Base-by-base conservation (phyloP, 2,113 vertebrate genomes). In the cattle (Bos taurus) region DNA sequence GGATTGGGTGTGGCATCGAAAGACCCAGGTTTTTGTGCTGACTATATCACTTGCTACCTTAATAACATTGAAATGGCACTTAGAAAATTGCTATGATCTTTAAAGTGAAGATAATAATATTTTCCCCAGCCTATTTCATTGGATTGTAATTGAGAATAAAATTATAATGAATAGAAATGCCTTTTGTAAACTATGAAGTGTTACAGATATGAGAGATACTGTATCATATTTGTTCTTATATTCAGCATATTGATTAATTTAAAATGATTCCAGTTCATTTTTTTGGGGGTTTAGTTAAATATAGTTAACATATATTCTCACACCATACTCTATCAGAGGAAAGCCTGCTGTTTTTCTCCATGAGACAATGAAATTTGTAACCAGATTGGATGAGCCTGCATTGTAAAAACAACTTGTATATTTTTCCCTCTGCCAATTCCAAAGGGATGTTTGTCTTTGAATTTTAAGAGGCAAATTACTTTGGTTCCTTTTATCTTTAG, bases 401-500 rank as follows among this genome's bases (percentile, higher is more conserved):
- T 62, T 36, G 28, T 86, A 60, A 88, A 84, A 93, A 46, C 78
- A 91, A 40, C 23, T 91, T 40, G 13, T 40, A 33, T 88, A 21
- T 9, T 83, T 19, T 64, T 82, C 40, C 60, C 40, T 91, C 62
- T 93, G 36, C 33, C 46, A 43, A 3, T 91, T 91, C 43, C 52
- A 33, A 91, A 96, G 83, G 6, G 28, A 89, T 88, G 52, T 87
- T 93, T 94, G 57, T 82, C 50, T 94, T 96, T 96, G 48, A 92
- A 52, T 96, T 95, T 88, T 87, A 82, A 94, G 57, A 81, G 17
- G 50, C 84, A 56, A 90, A 23, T 93, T 93, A 91, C 77, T 97
- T 97, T 88, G 71, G 40, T 85, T 88, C n/a, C 88, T 97, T 92
- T 97, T 94, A 92, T 97, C 60, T 91, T 94, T 87, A 90, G 78